A percentile compares a stretch with the other conserved stretches of the same genome.
These are phyloP conservation scores for Toxostoma redivivum DNA, from an alignment of 2,113 vertebrate genomes.

Conservation along the genomic window DNA sequence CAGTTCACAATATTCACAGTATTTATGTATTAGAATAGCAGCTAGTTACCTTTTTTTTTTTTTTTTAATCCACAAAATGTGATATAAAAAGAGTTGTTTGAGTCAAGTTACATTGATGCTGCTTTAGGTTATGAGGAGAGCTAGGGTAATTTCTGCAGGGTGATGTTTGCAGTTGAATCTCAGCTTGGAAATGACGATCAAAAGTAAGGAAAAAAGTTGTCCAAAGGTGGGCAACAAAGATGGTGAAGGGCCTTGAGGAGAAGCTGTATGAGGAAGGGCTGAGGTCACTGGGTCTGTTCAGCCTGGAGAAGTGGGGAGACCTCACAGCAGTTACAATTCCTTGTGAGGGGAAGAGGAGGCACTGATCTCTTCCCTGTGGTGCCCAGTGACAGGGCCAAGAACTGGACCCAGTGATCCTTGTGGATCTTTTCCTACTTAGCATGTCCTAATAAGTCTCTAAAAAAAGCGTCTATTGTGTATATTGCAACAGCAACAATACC, in stretches of 20 bases:
- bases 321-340: rapidly evolving
- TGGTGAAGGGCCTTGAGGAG: not conserved
- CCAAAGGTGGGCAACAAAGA: not conserved
- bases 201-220: not conserved
- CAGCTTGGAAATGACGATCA: not conserved
- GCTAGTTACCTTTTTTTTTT: not conserved
- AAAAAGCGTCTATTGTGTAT: not conserved
- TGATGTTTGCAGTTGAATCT: not conserved
- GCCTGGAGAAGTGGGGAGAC: not conserved
- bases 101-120: not conserved
- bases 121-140: not conserved
- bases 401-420: not conserved
- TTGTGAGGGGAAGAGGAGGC: rapidly evolving
- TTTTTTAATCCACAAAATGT: not conserved
- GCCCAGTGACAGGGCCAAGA: not conserved
- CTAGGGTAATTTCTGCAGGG: not conserved
- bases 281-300: not conserved
- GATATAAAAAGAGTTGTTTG: not conserved
- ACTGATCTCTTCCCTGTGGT: not conserved
- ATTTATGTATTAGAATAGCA: not conserved
- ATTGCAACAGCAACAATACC: not conserved
- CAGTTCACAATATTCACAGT: not conserved
- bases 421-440: not conserved
- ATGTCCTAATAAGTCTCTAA: not conserved
- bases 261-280: rapidly evolving